Percentiles rank a stretch among this genome's conserved stretches.
These are phyloP conservation scores for Tinea trinotella DNA, from an alignment of 2,888 invertebrate genomes.

Conservation along the genomic window DNA sequence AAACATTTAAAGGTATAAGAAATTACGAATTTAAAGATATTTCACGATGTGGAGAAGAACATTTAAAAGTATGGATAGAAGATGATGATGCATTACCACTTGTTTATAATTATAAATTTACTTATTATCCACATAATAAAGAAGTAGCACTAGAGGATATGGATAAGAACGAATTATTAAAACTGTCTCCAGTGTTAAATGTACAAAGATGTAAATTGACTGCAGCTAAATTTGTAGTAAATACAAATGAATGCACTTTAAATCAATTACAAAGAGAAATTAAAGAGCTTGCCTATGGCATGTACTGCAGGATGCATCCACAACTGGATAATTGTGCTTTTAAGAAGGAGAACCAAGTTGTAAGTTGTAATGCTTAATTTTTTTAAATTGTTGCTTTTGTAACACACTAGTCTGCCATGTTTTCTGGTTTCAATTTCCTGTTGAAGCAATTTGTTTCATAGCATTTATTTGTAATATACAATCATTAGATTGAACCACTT, in stretches of 20 bases:
- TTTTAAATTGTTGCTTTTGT: no score
- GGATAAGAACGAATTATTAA: neutral
- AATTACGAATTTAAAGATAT: constrained; percentile 39
- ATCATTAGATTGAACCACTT: no score
- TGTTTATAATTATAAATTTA: constrained; percentile 48
- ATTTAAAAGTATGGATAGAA: constrained; percentile 36
- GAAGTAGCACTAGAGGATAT: no score
- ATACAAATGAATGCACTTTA: constrained; percentile 38
- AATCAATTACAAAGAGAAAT: constrained; percentile 37
- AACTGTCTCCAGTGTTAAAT: neutral
- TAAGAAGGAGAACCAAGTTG: constrained; percentile 24
- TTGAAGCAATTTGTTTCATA: no score
- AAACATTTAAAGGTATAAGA: constrained; percentile 35
- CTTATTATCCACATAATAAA: no score
- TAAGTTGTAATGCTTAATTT: no score
- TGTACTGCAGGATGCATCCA: constrained; percentile 35
- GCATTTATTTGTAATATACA: no score
- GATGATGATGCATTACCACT: constrained; percentile 49
- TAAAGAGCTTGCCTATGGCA: constrained; percentile 37
- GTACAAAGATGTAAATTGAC: constrained; percentile 37
- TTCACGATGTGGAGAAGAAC: constrained; percentile 36
- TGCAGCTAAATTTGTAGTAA: constrained; percentile 42
- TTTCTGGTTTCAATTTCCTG: no score
- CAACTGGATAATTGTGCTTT: constrained; percentile 33
- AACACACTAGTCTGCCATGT: no score